Percentiles rank a stretch among this genome's conserved stretches.
phyloP scores from a whole-genome alignment of 1,140 invertebrate genomes.

The Drosophila nasuta region DNA sequence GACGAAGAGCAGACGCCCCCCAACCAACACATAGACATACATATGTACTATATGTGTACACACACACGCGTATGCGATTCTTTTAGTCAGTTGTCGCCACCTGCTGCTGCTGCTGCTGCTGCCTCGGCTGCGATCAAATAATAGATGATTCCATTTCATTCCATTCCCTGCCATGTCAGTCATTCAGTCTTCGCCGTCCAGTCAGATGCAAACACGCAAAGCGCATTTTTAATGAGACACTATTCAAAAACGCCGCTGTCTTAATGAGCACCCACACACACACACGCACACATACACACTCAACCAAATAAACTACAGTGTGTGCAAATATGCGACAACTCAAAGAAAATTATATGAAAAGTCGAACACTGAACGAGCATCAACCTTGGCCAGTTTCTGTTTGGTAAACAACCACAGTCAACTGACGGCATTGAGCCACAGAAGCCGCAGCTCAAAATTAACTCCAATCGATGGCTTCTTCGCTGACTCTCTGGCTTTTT shows the following conservation, averaged over 20 bases:
- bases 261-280: slow-evolving; percentile 60
- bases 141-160: slow-evolving; percentile 45
- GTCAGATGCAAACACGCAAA: slow-evolving; percentile 16
- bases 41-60: not conserved
- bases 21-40: slow-evolving; percentile 22
- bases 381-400: slow-evolving; percentile 19
- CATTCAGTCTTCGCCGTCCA: not conserved
- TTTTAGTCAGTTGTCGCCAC: slow-evolving; percentile 75
- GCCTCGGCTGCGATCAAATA: slow-evolving; percentile 42
- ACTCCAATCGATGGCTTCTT: no score
- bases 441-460: not conserved
- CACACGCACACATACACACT: not conserved
- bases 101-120: slow-evolving; percentile 46
- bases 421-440: not conserved
- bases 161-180: slow-evolving; percentile 1
- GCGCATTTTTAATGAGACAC: slow-evolving; percentile 75
- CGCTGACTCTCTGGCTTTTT: no score
- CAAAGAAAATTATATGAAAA: slow-evolving; percentile 20
- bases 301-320: slow-evolving; percentile 8
- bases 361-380: not conserved
- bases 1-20: slow-evolving; percentile 13
- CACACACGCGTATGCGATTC: slow-evolving; percentile 29
- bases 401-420: not conserved
- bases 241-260: slow-evolving; percentile 56
- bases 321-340: slow-evolving; percentile 33